These are phyloP conservation scores for Seriola aureovittata DNA, from an alignment of 2,113 vertebrate species.

Conservation along the genomic window DNA sequence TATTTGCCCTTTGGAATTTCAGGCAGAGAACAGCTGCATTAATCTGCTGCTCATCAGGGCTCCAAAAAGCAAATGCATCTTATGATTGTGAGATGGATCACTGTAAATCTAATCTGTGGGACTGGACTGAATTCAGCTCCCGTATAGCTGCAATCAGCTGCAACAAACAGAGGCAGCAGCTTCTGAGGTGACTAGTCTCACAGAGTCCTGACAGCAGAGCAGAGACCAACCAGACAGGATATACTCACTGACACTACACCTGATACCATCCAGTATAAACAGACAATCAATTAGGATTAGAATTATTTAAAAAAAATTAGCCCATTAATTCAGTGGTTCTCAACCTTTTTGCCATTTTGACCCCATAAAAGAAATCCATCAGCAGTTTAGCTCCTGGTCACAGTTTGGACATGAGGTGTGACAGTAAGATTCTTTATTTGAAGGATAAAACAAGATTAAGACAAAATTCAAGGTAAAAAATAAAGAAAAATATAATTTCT, in stretches of 20 bases:
- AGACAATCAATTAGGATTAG: neutral
- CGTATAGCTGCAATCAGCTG: neutral
- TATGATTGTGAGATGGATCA: constrained; percentile 55
- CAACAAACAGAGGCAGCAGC: neutral
- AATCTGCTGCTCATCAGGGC: constrained; percentile 56
- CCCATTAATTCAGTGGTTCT: neutral
- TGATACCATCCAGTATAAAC: neutral
- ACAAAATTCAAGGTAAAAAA: neutral
- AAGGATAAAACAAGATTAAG: neutral
- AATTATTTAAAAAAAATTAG: neutral
- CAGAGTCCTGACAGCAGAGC: neutral
- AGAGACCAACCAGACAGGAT: too few species aligned
- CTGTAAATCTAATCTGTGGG: constrained; percentile 71
- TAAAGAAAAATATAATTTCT: too few species aligned
- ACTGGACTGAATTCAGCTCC: constrained; percentile 60
- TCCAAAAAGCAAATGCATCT: constrained; percentile 49
- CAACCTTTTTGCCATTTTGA: too few species aligned
- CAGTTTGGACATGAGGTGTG: too few species aligned
- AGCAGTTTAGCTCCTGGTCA: too few species aligned
- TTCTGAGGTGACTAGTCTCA: neutral
- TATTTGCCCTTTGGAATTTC: constrained; percentile 59
- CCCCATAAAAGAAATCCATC: too few species aligned
- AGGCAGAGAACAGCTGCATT: constrained; percentile 54
- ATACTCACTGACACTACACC: neutral
- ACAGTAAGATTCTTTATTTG: too few species aligned